phyloP scores from a whole-genome alignment of 2,797 vertebrate genomes.

The Chrysocyon brachyurus region DNA sequence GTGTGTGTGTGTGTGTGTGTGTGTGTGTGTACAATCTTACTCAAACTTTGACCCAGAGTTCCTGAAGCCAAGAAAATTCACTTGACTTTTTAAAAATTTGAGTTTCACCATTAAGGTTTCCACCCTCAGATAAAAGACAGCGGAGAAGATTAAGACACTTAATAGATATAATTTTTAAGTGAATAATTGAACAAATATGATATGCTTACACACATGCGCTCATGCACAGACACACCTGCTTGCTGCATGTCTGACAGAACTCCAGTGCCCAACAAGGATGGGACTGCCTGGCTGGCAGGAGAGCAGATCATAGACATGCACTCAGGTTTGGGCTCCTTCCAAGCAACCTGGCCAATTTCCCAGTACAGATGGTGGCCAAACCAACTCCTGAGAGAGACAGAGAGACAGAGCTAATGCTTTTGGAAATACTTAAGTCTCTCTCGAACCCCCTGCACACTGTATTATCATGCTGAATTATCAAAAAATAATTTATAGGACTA shows the following conservation, averaged over 20 bases:
- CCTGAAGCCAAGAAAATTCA: slow-evolving; percentile 67
- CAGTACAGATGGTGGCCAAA: slow-evolving; percentile 13
- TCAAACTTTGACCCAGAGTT: slow-evolving; percentile 57
- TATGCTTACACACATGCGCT: fast-evolving
- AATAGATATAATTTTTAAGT: neutral
- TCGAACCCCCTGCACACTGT: neutral
- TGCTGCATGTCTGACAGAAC: neutral
- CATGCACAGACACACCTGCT: no score
- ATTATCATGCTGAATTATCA: slow-evolving; percentile 47
- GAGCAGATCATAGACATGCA: neutral
- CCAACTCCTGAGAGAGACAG: neutral
- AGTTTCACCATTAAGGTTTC: slow-evolving; percentile 51
- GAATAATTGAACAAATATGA: neutral
- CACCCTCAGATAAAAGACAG: slow-evolving; percentile 46
- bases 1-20: neutral
- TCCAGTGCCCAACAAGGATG: neutral
- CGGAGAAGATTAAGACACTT: neutral
- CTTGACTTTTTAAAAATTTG: slow-evolving; percentile 56
- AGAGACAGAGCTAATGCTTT: neutral
- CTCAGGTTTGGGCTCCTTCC: slow-evolving; percentile 7
- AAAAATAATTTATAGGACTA: slow-evolving; percentile 18
- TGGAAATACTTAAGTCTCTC: slow-evolving; percentile 31
- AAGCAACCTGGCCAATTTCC: slow-evolving; percentile 39
- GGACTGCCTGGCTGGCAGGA: neutral
- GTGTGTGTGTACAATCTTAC: neutral